Evolutionary conservation across 2,797 vertebrate species (phyloP), one percentile per base, ranked within the genome.

Genomic region (Scolopax rusticola): DNA sequence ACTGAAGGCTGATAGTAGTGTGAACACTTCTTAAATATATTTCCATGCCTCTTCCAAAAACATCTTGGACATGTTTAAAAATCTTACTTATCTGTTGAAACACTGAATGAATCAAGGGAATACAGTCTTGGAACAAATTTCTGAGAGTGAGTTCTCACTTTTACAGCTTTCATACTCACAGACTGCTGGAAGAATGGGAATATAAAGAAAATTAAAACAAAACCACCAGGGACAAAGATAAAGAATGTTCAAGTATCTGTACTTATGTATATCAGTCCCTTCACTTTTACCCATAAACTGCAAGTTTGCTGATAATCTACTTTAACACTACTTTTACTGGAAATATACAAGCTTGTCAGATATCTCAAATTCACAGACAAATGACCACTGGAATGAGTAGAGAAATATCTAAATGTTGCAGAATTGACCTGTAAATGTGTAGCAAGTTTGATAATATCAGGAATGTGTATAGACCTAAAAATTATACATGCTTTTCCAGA

Each of bases 161-260:
- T 53, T 47, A 45, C 9, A 83, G 12, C 3, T 43, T 74, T 78
- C 3, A 3, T 7, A 2, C 6, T 15, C 24, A 53, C 21, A 50
- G 48, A 17, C 11, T 56, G 23, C 2, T 33, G 47, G 41, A 50
- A 83, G n/a, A 41, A 20, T 21, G 8, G 18, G 24, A 43, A 27
- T 47, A 32, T 2, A 53, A 61, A 59, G 27, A 45, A 53, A 38
- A 71, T 11, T 3, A 25, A 70, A 81, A 3, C 7, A 86, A 60
- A 70, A 33, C 0, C 5, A 33, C 8, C 0, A 1, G 5, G 20
- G 25, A 61, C 30, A 65, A 28, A 81, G 41, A 15, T 21, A 36
- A 76, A 43, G 24, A 63, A 32, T 1, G 3, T 60, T 78, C 2
- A 6, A 23, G 36, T 43, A 18, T 40, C 70, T 81, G 33, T 38